Conservation (phyloP, 2,113 vertebrate species). For the Semnopithecus entellus region DNA sequence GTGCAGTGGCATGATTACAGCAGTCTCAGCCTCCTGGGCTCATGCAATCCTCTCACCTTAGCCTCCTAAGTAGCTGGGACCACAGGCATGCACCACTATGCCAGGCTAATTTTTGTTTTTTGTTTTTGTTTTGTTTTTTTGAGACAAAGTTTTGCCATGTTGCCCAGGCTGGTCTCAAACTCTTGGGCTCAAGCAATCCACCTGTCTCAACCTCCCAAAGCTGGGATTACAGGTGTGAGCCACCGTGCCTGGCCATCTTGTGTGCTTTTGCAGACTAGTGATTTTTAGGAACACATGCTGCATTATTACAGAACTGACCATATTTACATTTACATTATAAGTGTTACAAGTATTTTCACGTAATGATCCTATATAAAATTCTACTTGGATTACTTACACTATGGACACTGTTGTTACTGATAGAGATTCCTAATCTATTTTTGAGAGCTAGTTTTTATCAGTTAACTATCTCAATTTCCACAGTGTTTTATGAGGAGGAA, state of each 20-base stretch:
- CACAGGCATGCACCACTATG: no score
- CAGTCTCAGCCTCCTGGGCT: no score
- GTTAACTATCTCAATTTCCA: conserved; percentile 24
- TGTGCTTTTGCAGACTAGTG: neutral
- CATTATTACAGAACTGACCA: neutral
- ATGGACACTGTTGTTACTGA: neutral
- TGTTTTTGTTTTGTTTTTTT: no score
- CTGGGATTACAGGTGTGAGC: no score
- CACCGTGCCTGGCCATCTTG: neutral
- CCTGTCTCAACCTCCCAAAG: no score
- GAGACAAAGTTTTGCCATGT: no score
- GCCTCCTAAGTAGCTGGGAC: no score
- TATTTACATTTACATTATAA: neutral
- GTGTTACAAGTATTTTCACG: neutral
- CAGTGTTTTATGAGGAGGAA: neutral
- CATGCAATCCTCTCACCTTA: no score
- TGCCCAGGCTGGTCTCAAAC: no score
- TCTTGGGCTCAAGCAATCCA: no score
- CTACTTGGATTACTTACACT: neutral
- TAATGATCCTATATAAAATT: neutral
- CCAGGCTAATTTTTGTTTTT: no score
- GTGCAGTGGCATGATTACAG: no score
- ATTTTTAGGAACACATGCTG: neutral
- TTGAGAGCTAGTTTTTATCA: conserved; percentile 11
- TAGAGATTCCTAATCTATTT: neutral